phyloP scores from a whole-genome alignment of 2,113 vertebrate species.

The Leptobrachium ailaonicum region DNA sequence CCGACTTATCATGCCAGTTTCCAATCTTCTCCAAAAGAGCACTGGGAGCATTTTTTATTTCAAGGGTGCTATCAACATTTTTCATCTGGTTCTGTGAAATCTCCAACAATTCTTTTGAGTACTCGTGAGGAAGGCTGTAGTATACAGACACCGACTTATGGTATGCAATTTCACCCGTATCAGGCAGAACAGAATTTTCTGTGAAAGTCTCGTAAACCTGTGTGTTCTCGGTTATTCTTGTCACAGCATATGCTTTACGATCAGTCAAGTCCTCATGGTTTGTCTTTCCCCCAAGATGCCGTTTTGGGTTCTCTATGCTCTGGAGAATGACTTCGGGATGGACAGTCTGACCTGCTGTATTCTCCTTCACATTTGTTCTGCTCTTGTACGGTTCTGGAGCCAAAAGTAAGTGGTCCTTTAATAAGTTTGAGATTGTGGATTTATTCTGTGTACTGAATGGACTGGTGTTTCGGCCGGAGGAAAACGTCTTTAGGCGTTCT shows the following conservation, averaged over 20 bases:
- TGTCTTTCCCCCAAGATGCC: background rate
- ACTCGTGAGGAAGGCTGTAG: constrained; percentile 70
- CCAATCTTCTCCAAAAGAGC: background rate
- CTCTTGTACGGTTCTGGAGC: constrained; percentile 18
- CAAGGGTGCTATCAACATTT: constrained; percentile 48
- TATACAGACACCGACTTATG: constrained; percentile 73
- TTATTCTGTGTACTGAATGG: constrained; percentile 32
- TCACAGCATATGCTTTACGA: constrained; percentile 33
- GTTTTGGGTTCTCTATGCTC: too few relatives aligned
- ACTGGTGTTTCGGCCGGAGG: background rate
- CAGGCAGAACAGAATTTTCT: constrained; percentile 67
- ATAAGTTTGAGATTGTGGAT: constrained; percentile 5
- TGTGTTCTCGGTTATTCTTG: constrained; percentile 50
- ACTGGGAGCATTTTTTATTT: constrained; percentile 13
- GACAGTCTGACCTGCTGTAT: background rate
- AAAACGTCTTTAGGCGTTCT: background rate
- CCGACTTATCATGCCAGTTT: constrained; percentile 18
- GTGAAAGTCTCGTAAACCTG: constrained; percentile 72
- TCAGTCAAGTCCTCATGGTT: background rate
- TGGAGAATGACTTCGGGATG: background rate
- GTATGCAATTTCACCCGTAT: constrained; percentile 71
- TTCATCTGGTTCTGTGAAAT: constrained; percentile 62
- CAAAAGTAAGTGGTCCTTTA: background rate
- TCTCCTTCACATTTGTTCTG: background rate
- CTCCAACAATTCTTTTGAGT: constrained; percentile 60